These are phyloP conservation scores for Oncorhynchus tshawytscha DNA, from an alignment of 2,113 vertebrate species.

Conservation along the genomic window DNA sequence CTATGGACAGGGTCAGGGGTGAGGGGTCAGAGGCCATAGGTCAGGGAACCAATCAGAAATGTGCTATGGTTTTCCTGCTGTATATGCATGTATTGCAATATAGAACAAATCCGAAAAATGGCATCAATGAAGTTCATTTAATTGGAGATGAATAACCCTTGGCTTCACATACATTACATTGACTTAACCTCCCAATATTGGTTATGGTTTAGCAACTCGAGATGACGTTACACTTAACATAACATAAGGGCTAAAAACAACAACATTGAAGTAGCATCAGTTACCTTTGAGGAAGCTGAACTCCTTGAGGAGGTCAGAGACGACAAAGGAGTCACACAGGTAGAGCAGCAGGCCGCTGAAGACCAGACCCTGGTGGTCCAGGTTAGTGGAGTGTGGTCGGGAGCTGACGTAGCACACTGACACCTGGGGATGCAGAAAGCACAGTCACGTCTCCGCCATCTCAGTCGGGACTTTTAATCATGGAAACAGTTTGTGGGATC, in stretches of 20 bases:
- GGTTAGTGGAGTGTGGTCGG: conserved; percentile 91
- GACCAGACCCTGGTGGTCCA: conserved; percentile 85
- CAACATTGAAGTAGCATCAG: neutral
- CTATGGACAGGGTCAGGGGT: conserved; percentile 58
- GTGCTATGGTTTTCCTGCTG: no score
- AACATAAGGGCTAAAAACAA: neutral
- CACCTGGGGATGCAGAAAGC: conserved; percentile 70
- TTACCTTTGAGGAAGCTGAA: conserved; percentile 96
- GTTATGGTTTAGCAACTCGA: no score
- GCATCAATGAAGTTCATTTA: no score
- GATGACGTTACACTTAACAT: no score
- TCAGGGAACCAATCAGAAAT: neutral
- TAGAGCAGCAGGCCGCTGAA: conserved; percentile 97
- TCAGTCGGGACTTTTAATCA: no score
- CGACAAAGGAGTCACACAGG: conserved; percentile 95
- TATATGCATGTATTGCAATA: no score
- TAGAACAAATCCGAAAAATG: no score
- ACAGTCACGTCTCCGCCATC: neutral
- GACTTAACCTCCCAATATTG: no score
- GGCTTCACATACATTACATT: no score
- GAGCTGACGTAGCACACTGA: conserved; percentile 92
- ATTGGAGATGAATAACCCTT: no score
- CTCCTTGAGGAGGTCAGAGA: conserved; percentile 89
- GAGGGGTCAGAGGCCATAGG: neutral
- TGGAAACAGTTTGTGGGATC: no score